phyloP scores from a whole-genome alignment of 2,888 invertebrate genomes.

The Temnothorax ravouxi region DNA sequence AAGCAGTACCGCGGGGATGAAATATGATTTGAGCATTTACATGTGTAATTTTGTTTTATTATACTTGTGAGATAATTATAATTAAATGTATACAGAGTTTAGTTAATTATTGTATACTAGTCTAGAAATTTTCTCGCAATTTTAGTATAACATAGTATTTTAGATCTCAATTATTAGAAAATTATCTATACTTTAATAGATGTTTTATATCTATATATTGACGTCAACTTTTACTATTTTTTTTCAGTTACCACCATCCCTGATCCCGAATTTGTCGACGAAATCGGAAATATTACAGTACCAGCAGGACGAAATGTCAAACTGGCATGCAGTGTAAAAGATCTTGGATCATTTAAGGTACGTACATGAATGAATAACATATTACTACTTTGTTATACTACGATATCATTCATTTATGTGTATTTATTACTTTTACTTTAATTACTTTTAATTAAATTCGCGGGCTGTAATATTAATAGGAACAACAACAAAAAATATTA shows the following conservation, averaged over 20 bases:
- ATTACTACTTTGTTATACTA: not conserved
- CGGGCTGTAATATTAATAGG: not conserved
- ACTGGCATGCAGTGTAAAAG: conserved; percentile 96
- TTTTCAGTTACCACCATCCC: conserved; percentile 90
- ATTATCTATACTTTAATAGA: not conserved
- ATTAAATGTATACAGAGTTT: conserved; percentile 21
- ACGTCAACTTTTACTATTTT: not conserved
- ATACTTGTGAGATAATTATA: conserved; percentile 2
- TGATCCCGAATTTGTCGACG: conserved; percentile 96
- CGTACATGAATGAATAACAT: conserved; percentile 77
- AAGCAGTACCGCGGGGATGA: not conserved
- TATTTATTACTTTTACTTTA: not conserved
- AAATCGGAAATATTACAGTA: conserved; percentile 96
- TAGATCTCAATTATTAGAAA: not conserved
- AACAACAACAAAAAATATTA: not conserved
- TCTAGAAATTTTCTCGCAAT: not conserved
- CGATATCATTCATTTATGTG: not conserved
- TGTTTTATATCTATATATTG: not conserved
- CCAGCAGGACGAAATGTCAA: conserved; percentile 96
- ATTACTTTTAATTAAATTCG: not conserved
- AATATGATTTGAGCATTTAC: conserved; percentile 28
- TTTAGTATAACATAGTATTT: not conserved
- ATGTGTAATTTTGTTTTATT: conserved; percentile 11
- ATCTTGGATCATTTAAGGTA: conserved; percentile 96
- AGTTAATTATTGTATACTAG: conserved; percentile 22